These are phyloP conservation scores for Prolemur simus DNA, from an alignment of 2,113 vertebrate species.

Conservation along the genomic window DNA sequence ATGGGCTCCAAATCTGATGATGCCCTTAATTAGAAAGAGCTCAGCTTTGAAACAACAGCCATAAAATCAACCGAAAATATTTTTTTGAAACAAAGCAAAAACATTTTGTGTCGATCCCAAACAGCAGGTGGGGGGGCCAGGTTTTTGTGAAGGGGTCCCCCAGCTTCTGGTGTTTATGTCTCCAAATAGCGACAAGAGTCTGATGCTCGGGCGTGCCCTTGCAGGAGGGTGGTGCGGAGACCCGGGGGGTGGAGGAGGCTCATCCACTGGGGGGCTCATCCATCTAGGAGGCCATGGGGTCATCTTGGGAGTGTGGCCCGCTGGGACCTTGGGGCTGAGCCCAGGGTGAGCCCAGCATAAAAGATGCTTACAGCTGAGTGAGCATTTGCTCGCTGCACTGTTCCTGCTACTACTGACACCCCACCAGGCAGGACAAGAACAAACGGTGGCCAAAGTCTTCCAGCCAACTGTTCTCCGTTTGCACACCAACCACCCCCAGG, in stretches of 20 bases:
- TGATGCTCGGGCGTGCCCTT: not conserved
- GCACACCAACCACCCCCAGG: not conserved
- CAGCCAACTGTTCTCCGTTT: not conserved
- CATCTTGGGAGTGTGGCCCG: not conserved
- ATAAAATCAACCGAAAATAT: not conserved
- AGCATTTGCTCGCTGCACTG: not conserved
- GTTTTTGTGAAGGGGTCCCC: not conserved
- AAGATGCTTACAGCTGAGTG: not conserved
- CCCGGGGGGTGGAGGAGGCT: not conserved
- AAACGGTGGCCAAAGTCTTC: not conserved
- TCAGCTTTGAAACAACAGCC: not conserved
- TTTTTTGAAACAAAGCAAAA: not conserved
- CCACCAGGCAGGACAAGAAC: not conserved
- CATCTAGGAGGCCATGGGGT: not conserved
- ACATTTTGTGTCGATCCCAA: not conserved
- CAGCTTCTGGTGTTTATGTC: not conserved
- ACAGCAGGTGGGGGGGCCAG: not conserved
- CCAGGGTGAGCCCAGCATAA: not conserved
- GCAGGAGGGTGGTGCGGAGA: not conserved
- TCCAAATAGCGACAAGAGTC: not conserved
- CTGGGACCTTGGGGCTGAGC: not conserved
- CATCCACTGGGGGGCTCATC: not conserved
- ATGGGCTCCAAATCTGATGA: not conserved
- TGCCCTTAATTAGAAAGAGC: not conserved
- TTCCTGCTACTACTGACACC: fast-evolving